Base-by-base conservation (phyloP, 2,113 vertebrate species). In the Psilopsiagon aurifrons region DNA sequence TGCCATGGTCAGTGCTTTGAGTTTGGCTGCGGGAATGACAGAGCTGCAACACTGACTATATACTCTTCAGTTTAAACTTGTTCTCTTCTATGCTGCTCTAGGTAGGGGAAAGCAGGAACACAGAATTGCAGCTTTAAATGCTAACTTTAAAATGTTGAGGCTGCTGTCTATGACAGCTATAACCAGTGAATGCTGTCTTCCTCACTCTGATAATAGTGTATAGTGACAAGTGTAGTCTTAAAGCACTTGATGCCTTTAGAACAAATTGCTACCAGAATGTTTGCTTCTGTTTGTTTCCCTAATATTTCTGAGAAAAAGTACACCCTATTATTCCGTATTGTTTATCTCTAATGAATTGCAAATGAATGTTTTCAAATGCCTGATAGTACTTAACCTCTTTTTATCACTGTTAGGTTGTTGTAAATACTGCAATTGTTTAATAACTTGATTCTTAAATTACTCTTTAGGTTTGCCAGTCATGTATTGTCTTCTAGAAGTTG, bases 401-500 rank as follows among this genome's bases (percentile, higher is more conserved):
- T 64, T 66, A 24, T 12, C 13, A 14, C 17, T 77, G n/a, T 86
- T 92, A 31, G 19, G 17, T 71, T 44, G 4, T 41, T 67, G 7
- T 83, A 86, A 92, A 69, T 88, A 39, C 43, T 85, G 5, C 25
- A 80, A 11, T 55, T 69, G 43, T 92, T 69, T 75, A 80, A 80
- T 90, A 88, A 93, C 33, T 8, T 64, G 15, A 7, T 83, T 91
- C 27, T 93, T 69, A 54, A 93, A 96, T 91, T 96, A 31, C 84
- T 96, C 4, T 66, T 91, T 97, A 99, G 99, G 99, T 90, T 98
- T 99, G 86, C 98, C 99, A 20, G 99, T 99, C 69, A 99, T 99
- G 99, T 99, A 99, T 96, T 99, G 99, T 97, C 98, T 99, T 4
- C 88, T 99, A 92, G 99, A 99, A 97, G 98, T 99, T 92, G 98